Conservation (phyloP, 1,140 invertebrate species). For the Meteorus sp. region DNA sequence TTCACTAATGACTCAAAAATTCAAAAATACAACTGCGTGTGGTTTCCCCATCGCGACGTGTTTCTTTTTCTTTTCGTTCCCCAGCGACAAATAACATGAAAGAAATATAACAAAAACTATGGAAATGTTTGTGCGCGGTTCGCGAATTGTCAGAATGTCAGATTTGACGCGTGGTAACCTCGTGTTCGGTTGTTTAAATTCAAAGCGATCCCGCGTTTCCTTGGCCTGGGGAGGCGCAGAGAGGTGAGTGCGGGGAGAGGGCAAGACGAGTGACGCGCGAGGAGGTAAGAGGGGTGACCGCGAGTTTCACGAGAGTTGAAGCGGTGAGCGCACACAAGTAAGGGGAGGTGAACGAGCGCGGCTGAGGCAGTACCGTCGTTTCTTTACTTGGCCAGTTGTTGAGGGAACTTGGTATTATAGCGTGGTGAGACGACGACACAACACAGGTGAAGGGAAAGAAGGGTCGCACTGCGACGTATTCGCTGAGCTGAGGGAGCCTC, state of each 20-base stretch:
- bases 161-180: constrained; percentile 61
- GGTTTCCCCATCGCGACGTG: too few species aligned
- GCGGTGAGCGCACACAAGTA: too few species aligned
- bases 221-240: constrained; percentile 37
- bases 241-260: constrained; percentile 20
- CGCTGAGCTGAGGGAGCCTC: constrained; percentile 6
- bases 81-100: too few species aligned
- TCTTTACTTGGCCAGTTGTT: constrained; percentile 47
- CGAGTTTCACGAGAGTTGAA: constrained; percentile 1
- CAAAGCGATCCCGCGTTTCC: constrained; percentile 60
- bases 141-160: constrained; percentile 47
- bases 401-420: constrained; percentile 36
- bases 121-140: constrained; percentile 21
- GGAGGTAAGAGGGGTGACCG: constrained; percentile 8
- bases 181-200: constrained; percentile 62
- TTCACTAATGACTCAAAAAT: too few species aligned
- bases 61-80: too few species aligned
- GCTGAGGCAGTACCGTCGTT: constrained; percentile 9
- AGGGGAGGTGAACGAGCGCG: constrained; percentile 20
- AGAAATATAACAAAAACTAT: too few species aligned
- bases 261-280: not conserved
- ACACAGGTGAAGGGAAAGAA: too few species aligned
- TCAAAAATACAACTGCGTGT: too few species aligned
- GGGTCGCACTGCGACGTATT: not conserved
- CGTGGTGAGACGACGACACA: constrained; percentile 24